A percentile compares a stretch with the other conserved stretches of the same genome.
phyloP scores from a whole-genome alignment of 2,888 invertebrate species.

The Cryptocephalus primarius region DNA sequence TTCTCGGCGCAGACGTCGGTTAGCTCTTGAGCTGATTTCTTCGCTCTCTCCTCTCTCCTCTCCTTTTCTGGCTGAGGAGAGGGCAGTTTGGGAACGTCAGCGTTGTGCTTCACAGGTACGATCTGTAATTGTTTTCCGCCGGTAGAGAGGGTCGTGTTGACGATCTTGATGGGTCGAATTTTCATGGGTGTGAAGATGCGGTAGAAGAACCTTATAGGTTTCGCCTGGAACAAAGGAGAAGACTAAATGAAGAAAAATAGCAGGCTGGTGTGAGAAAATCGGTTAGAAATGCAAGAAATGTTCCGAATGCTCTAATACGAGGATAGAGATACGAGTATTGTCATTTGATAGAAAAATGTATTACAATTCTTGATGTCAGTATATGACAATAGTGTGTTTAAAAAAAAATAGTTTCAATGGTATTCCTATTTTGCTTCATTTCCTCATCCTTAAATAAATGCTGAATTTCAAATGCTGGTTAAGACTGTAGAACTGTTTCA shows the following conservation, averaged over 20 bases:
- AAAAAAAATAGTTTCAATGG: no score
- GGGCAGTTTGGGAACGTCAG: conserved; percentile 8
- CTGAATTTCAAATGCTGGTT: no score
- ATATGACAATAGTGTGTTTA: no score
- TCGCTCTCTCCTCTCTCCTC: conserved; percentile 1
- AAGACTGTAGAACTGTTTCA: no score
- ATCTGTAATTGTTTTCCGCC: conserved; percentile 35
- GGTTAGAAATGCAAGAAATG: no score
- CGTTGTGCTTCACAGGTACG: conserved; percentile 23
- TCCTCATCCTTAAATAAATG: no score
- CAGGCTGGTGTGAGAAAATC: no score
- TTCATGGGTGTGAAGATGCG: conserved; percentile 42
- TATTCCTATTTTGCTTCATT: no score
- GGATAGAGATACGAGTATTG: no score
- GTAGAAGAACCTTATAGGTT: conserved; percentile 55
- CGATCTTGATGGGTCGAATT: conserved; percentile 33
- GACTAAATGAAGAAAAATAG: background rate
- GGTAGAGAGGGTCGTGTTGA: conserved; percentile 29
- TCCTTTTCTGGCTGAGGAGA: conserved; percentile 1
- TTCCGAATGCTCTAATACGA: no score
- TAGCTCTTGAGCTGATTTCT: conserved; percentile 4
- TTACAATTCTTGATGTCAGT: no score
- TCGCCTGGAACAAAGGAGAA: conserved; percentile 37
- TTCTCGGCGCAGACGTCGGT: background rate
- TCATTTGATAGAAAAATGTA: no score